Evolutionary conservation across 2,888 invertebrate genomes (phyloP).

Genomic region (Cerastis rubricosa): DNA sequence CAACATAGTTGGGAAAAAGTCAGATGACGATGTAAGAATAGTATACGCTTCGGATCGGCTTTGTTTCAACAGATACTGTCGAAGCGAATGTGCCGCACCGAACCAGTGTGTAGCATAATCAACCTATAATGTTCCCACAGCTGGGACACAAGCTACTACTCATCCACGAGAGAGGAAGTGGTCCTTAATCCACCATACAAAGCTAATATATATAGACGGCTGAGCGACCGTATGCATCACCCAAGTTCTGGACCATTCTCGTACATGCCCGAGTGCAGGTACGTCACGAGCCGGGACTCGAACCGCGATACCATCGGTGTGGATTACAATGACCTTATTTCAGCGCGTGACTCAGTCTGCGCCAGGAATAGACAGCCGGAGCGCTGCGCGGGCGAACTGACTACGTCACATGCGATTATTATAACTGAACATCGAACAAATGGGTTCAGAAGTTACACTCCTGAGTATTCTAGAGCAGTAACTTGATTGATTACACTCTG

Average conservation of each 20-base stretch:
- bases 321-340: constrained; percentile 82
- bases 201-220: not conserved
- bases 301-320: constrained; percentile 72
- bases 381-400: constrained; percentile 52
- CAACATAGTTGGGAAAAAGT: too few relatives aligned
- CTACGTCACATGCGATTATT: constrained; percentile 53
- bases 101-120: not conserved
- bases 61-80: not conserved
- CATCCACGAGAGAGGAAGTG: not conserved
- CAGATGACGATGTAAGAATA: too few relatives aligned
- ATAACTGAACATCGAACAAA: constrained; percentile 18
- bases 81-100: not conserved
- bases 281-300: constrained; percentile 57
- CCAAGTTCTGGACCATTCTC: not conserved
- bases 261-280: constrained; percentile 11
- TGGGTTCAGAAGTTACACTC: constrained; percentile 13
- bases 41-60: not conserved
- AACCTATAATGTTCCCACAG: not conserved
- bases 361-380: constrained; percentile 66
- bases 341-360: constrained; percentile 74
- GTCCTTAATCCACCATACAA: not conserved
- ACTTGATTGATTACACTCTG: not conserved
- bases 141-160: not conserved
- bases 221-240: not conserved
- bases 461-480: not conserved